Evolutionary conservation across 2,113 vertebrate species (phyloP).

Genomic region (Lepisosteus osseus): DNA sequence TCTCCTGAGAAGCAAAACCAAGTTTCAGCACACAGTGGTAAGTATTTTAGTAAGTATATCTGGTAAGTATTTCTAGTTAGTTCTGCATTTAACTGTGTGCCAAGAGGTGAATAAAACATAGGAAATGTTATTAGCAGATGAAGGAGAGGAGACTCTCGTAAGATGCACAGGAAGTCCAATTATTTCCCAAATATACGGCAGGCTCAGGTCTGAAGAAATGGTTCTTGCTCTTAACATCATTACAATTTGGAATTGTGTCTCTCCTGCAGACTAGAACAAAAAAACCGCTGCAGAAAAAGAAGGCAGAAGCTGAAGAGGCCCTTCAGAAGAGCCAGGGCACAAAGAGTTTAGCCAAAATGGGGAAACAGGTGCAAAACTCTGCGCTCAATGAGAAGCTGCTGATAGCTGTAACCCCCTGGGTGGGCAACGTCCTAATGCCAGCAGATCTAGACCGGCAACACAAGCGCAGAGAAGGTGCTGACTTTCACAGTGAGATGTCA

Average conservation of each 20-base stretch:
- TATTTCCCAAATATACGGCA: too few relatives aligned
- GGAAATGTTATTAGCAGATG: too few relatives aligned
- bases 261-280: too few relatives aligned
- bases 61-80: too few relatives aligned
- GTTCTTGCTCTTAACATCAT: too few relatives aligned
- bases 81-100: too few relatives aligned
- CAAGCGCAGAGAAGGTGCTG: conserved; percentile 52
- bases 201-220: too few relatives aligned
- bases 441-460: neutral
- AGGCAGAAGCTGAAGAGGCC: neutral
- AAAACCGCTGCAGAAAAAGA: too few relatives aligned
- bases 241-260: too few relatives aligned
- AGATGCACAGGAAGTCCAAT: too few relatives aligned
- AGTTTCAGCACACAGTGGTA: conserved; percentile 14
- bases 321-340: conserved; percentile 2
- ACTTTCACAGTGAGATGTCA: neutral
- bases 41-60: neutral
- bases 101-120: too few relatives aligned
- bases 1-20: conserved; percentile 33
- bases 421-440: conserved; percentile 68
- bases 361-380: neutral
- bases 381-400: conserved; percentile 59
- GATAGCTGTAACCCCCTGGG: conserved; percentile 73
- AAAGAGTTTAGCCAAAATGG: neutral
- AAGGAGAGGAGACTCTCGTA: too few relatives aligned